phyloP scores from a whole-genome alignment of 2,888 invertebrate genomes.

The Endomychus coccineus region DNA sequence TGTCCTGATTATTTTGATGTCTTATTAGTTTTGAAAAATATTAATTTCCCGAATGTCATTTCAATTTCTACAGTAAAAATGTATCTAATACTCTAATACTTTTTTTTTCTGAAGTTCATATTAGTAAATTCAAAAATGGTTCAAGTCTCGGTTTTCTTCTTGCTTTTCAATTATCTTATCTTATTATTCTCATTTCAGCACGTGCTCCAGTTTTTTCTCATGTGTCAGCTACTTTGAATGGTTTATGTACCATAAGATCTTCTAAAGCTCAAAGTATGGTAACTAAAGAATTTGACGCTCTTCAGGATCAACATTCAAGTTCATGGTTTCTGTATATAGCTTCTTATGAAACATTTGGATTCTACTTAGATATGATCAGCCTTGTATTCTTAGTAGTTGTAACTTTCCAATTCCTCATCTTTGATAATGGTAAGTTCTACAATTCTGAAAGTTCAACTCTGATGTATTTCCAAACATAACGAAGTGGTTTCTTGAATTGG shows the following conservation, averaged over 20 bases:
- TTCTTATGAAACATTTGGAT: conserved; percentile 55
- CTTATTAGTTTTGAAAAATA: too few relatives aligned
- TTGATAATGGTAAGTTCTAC: conserved; percentile 48
- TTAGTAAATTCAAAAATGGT: too few relatives aligned
- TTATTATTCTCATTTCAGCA: conserved; percentile 46
- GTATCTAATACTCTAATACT: too few relatives aligned
- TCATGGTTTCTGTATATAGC: conserved; percentile 55
- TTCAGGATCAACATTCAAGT: conserved; percentile 62
- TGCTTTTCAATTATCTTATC: too few relatives aligned
- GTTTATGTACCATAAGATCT: conserved; percentile 80
- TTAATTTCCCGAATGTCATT: too few relatives aligned
- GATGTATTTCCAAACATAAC: too few relatives aligned
- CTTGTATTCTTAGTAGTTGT: conserved; percentile 54
- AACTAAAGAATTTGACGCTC: conserved; percentile 64
- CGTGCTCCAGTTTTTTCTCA: conserved; percentile 90
- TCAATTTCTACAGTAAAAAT: too few relatives aligned
- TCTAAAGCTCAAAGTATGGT: conserved; percentile 65
- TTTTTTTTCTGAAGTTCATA: too few relatives aligned
- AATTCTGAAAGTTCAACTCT: too few relatives aligned
- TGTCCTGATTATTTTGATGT: too few relatives aligned
- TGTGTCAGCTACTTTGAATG: conserved; percentile 77
- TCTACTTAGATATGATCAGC: conserved; percentile 59
- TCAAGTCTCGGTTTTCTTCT: too few relatives aligned
- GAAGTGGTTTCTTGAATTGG: too few relatives aligned
- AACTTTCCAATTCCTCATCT: conserved; percentile 56